Evolutionary conservation across 2,113 vertebrate genomes (phyloP).

Genomic region (Archilochus colubris): DNA sequence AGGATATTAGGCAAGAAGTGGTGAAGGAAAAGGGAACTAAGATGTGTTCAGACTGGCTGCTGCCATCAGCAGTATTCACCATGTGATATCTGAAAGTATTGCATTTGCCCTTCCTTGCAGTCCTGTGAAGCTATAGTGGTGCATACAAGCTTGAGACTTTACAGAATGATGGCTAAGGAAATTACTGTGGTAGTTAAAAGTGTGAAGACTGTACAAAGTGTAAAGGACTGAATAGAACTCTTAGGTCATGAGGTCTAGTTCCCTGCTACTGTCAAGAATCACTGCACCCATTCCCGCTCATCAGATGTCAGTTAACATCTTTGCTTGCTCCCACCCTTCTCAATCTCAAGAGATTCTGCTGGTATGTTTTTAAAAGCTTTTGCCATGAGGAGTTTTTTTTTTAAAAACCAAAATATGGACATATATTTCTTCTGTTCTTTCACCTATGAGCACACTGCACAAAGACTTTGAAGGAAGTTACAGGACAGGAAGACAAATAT

Average conservation of each 20-base stretch:
- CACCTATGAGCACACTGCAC: background rate
- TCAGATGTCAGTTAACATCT: accelerated
- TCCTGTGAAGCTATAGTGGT: background rate
- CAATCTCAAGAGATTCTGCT: background rate
- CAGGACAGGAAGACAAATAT: accelerated
- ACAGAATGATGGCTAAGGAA: background rate
- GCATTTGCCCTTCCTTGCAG: background rate
- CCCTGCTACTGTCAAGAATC: background rate
- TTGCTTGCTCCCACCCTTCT: background rate
- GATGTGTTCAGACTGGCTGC: constrained; percentile 43
- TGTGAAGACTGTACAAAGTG: background rate
- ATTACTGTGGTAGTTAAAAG: background rate
- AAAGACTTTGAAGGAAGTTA: background rate
- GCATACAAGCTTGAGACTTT: background rate
- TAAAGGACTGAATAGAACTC: background rate
- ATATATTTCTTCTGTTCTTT: background rate
- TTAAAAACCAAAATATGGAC: background rate
- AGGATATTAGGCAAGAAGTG: constrained; percentile 75
- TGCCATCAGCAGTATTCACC: constrained; percentile 46
- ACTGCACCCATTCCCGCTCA: background rate
- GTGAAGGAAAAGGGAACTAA: constrained; percentile 64
- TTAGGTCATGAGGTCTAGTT: background rate
- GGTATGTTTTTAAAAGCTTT: background rate
- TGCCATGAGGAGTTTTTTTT: background rate
- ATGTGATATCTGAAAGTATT: constrained; percentile 7